Percentiles rank a stretch among this genome's conserved stretches.
phyloP scores from a whole-genome alignment of 2,113 vertebrate genomes.

The Crotalus viridis region DNA sequence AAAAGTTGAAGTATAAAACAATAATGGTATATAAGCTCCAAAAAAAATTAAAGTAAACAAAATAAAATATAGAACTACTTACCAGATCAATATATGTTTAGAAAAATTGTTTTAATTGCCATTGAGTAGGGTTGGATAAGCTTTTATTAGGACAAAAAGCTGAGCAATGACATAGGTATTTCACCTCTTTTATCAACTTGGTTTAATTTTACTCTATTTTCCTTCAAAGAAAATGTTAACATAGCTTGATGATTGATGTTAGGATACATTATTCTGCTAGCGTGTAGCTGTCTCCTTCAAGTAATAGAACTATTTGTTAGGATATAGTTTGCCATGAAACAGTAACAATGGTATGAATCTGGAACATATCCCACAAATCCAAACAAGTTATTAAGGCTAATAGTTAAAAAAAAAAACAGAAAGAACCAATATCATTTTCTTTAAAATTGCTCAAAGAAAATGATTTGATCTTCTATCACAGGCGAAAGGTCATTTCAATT shows the following conservation, averaged over 20 bases:
- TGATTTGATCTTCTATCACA: neutral
- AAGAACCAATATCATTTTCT: neutral
- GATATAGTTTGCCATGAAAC: neutral
- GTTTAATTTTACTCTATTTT: conserved; percentile 6
- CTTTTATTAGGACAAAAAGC: neutral
- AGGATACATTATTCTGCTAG: conserved; percentile 10
- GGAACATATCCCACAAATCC: neutral
- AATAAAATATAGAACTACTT: neutral
- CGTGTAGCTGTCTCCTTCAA: neutral
- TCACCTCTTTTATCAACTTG: neutral
- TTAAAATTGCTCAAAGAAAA: neutral
- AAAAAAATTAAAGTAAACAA: neutral
- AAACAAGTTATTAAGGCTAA: neutral
- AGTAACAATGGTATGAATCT: neutral
- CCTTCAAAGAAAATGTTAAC: neutral
- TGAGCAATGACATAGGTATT: neutral
- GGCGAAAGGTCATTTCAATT: neutral
- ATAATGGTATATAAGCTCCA: neutral
- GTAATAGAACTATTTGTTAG: neutral
- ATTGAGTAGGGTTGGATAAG: neutral
- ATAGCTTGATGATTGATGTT: conserved; percentile 20
- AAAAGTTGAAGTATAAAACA: neutral
- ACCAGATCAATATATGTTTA: neutral
- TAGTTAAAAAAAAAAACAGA: neutral
- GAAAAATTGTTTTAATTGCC: neutral